These are phyloP conservation scores for Porites divaricata DNA, from an alignment of 92 coral and sea anemone species.

Conservation along the genomic window DNA sequence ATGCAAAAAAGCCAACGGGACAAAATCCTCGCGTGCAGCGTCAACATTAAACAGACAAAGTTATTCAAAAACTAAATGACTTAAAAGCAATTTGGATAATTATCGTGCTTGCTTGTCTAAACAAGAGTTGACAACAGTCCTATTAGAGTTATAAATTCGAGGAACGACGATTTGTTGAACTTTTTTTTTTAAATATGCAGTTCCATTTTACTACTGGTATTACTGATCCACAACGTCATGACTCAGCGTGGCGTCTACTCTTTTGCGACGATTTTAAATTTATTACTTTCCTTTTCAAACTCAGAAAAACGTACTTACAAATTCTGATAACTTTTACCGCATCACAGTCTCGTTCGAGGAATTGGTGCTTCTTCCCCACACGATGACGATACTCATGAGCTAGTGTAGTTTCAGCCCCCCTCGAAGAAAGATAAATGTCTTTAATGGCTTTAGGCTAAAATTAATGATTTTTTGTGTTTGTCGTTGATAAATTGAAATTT, in stretches of 20 bases:
- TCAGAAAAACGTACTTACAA: too few species aligned
- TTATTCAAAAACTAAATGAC: background rate
- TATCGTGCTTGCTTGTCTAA: background rate
- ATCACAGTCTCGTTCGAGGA: background rate
- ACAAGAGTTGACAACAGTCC: background rate
- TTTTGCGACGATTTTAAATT: too few species aligned
- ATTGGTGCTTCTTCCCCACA: background rate
- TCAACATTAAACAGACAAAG: background rate
- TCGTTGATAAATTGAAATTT: background rate
- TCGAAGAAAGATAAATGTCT: background rate
- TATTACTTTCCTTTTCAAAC: too few species aligned
- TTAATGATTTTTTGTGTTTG: background rate
- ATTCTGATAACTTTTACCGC: too few species aligned
- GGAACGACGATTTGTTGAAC: background rate
- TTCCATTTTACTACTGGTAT: too few species aligned
- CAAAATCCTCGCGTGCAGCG: conserved; percentile 8
- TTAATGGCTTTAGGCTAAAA: background rate
- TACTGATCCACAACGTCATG: too few species aligned
- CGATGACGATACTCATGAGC: background rate
- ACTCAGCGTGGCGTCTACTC: too few species aligned
- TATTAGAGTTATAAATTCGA: background rate
- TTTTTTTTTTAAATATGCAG: too few species aligned
- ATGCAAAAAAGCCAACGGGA: background rate
- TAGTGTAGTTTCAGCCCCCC: background rate
- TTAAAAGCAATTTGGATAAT: conserved; percentile 7